These are phyloP conservation scores for Palythoa heliodiscus DNA, from an alignment of 92 coral and sea anemone genomes.

Conservation along the genomic window DNA sequence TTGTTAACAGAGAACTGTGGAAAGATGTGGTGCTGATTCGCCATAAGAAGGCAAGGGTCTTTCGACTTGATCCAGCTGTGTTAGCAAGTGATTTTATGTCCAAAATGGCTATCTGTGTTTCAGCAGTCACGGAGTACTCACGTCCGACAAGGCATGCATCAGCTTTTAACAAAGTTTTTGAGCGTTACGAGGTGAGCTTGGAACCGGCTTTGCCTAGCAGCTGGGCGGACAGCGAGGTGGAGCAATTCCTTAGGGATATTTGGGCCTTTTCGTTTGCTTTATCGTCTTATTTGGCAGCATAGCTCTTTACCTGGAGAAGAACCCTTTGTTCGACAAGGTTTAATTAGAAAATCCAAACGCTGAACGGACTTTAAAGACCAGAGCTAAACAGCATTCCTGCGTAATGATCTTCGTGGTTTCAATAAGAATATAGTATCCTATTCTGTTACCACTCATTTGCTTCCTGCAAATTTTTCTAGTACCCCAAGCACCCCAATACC, in stretches of 20 bases:
- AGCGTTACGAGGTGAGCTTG: conserved; percentile 74
- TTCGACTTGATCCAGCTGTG: conserved; percentile 20
- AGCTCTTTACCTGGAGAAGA: background rate
- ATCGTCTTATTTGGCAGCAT: conserved; percentile 63
- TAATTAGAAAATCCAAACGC: too few species aligned
- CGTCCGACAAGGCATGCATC: conserved; percentile 78
- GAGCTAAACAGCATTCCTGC: too few species aligned
- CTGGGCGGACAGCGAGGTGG: conserved; percentile 65
- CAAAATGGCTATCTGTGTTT: conserved; percentile 55
- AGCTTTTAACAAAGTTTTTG: conserved; percentile 77
- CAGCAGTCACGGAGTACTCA: conserved; percentile 87
- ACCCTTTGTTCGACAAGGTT: too few species aligned
- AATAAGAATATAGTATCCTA: too few species aligned
- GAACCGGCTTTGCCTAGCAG: conserved; percentile 65
- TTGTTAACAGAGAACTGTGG: conserved; percentile 75
- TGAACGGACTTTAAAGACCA: too few species aligned
- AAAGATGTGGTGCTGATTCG: conserved; percentile 83
- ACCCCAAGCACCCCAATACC: too few species aligned
- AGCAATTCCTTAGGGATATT: conserved; percentile 65
- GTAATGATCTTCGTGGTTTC: too few species aligned
- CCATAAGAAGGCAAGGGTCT: conserved; percentile 73
- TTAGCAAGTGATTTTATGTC: conserved; percentile 54
- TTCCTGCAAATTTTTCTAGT: too few species aligned
- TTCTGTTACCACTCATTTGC: too few species aligned
- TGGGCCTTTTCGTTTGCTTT: conserved; percentile 88